Percentiles rank a stretch among this genome's conserved stretches.
Conservation (phyloP, 35 echinoderm and acorn worm genomes). For the Apostichopus parvimensis region DNA sequence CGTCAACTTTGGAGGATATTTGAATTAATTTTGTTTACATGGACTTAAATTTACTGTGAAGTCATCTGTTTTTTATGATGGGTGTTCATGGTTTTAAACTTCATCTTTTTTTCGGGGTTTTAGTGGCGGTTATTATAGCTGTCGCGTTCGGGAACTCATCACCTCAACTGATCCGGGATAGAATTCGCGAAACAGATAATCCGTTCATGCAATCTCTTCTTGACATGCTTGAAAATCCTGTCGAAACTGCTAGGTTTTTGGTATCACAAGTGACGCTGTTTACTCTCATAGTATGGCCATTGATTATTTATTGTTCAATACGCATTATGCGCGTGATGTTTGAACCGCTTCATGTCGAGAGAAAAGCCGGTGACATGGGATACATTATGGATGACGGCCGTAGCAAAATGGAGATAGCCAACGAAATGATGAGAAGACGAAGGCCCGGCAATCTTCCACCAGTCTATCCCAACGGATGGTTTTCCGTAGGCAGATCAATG, state of each 20-base stretch:
- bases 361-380: conserved; percentile 60
- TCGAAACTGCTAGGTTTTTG: neutral
- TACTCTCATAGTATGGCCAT: conserved; percentile 36
- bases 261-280: conserved; percentile 24
- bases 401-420: conserved; percentile 58
- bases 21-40: no score
- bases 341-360: conserved; percentile 18
- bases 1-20: no score
- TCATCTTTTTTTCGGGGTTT: conserved; percentile 28
- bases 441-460: conserved; percentile 53
- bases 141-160: conserved; percentile 44
- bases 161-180: conserved; percentile 24
- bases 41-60: neutral
- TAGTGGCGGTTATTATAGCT: conserved; percentile 31
- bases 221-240: conserved; percentile 35
- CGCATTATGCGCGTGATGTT: conserved; percentile 29
- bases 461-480: conserved; percentile 73
- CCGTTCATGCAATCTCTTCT: neutral
- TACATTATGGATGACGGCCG: conserved; percentile 59
- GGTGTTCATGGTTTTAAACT: conserved; percentile 3
- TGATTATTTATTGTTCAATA: conserved; percentile 32
- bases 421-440: conserved; percentile 59
- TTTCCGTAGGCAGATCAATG: conserved; percentile 39
- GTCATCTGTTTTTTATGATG: conserved; percentile 1
- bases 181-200: conserved; percentile 22